These are phyloP conservation scores for Sula dactylatra DNA, from an alignment of 2,113 vertebrate genomes.

Conservation along the genomic window DNA sequence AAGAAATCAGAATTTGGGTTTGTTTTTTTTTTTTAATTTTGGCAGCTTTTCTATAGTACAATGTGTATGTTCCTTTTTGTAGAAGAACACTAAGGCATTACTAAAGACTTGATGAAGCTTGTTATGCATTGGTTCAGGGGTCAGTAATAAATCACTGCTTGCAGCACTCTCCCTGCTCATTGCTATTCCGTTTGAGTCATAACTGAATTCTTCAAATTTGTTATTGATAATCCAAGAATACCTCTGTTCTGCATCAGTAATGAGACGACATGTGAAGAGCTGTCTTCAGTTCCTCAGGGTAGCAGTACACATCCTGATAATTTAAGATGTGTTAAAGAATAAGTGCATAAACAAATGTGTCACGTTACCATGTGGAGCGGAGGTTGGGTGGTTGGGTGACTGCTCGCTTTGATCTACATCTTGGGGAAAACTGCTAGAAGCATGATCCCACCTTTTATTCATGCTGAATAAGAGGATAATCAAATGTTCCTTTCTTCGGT, in stretches of 20 bases:
- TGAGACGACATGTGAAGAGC: not conserved
- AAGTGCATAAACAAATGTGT: not conserved
- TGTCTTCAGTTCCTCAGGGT: not conserved
- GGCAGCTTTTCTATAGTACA: not conserved
- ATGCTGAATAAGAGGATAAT: not conserved
- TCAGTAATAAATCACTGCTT: not conserved
- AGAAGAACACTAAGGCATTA: not conserved
- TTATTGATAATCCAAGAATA: not conserved
- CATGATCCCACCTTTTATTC: not conserved
- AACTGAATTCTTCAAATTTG: not conserved
- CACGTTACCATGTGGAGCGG: rapidly evolving
- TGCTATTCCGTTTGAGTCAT: not conserved
- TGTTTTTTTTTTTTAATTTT: not conserved
- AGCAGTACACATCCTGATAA: too few relatives aligned
- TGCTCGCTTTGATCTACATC: not conserved
- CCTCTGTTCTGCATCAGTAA: not conserved
- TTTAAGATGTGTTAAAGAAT: not conserved
- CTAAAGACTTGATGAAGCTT: not conserved
- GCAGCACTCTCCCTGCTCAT: not conserved
- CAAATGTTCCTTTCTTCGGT: not conserved
- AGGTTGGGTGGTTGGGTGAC: not conserved
- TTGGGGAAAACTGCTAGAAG: not conserved
- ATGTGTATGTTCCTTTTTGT: not conserved
- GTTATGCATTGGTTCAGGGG: not conserved
- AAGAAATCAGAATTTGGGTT: not conserved